These are phyloP conservation scores for Bubo blakistoni DNA, from an alignment of 2,113 vertebrate species.

Conservation along the genomic window DNA sequence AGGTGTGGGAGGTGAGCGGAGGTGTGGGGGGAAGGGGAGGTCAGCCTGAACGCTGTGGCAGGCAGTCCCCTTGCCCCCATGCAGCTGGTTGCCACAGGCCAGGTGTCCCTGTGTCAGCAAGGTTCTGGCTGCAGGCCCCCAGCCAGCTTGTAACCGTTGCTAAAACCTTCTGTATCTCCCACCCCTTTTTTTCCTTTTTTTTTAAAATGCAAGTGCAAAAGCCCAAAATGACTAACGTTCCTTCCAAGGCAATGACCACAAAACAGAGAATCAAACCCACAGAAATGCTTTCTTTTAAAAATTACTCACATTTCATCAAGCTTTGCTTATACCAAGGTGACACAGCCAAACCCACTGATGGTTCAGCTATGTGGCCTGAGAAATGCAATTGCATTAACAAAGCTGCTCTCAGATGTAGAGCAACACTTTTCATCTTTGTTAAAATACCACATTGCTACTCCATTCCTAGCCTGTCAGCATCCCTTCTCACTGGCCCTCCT, in stretches of 20 bases:
- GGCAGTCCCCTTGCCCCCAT: not conserved
- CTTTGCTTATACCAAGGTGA: slow-evolving; percentile 57
- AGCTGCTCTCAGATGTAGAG: slow-evolving; percentile 9
- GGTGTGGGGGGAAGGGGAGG: not conserved
- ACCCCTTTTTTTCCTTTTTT: not conserved
- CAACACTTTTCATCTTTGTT: slow-evolving; percentile 20
- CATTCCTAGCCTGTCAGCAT: slow-evolving; percentile 20
- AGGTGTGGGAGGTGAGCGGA: accelerated
- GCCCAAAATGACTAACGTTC: slow-evolving; percentile 12
- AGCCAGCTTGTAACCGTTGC: not conserved
- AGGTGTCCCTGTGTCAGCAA: not conserved
- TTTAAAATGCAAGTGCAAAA: slow-evolving; percentile 33
- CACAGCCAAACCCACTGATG: slow-evolving; percentile 59
- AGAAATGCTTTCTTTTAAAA: slow-evolving; percentile 57
- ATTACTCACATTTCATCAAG: slow-evolving; percentile 55
- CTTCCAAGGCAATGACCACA: slow-evolving; percentile 50
- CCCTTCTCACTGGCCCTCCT: not conserved
- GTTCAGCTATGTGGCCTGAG: slow-evolving; percentile 49
- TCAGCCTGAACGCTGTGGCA: not conserved
- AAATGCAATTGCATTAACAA: slow-evolving; percentile 8
- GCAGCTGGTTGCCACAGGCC: not conserved
- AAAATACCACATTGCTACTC: slow-evolving; percentile 9
- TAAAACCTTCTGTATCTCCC: not conserved
- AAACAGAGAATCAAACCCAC: slow-evolving; percentile 55
- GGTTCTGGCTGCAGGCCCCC: not conserved